Percentiles rank a stretch among this genome's conserved stretches.
Evolutionary conservation across 2,888 invertebrate species (phyloP).

Genomic region (Andrena chrysosceles): DNA sequence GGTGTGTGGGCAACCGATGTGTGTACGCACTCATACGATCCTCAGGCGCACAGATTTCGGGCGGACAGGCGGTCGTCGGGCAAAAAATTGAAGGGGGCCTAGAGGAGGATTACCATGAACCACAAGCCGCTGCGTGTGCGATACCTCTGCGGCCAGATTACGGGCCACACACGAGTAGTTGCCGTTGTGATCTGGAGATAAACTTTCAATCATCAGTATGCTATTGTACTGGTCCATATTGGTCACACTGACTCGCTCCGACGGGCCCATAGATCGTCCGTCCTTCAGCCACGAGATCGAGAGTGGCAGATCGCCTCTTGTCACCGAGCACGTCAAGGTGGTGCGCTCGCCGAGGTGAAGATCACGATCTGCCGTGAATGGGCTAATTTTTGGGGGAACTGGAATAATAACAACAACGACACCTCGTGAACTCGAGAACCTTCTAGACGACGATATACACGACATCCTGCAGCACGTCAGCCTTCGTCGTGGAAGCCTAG

Average conservation of each 20-base stretch:
- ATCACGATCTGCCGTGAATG: conserved; percentile 89
- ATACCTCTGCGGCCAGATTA: conserved; percentile 90
- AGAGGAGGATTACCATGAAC: conserved; percentile 91
- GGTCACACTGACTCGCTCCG: conserved; percentile 89
- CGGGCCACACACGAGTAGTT: conserved; percentile 92
- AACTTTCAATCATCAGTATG: conserved; percentile 91
- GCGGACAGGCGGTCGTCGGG: conserved; percentile 82
- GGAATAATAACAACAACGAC: conserved; percentile 82
- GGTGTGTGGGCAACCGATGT: conserved; percentile 56
- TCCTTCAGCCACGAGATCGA: conserved; percentile 92
- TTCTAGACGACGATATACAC: conserved; percentile 40
- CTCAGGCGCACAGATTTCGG: conserved; percentile 67
- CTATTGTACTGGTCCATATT: conserved; percentile 92
- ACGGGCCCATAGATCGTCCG: conserved; percentile 88
- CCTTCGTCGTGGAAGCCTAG: conserved; percentile 41
- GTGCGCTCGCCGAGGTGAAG: conserved; percentile 91
- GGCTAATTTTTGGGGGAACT: conserved; percentile 93
- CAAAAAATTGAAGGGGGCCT: conserved; percentile 79
- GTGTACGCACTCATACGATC: conserved; percentile 66
- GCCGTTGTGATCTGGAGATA: conserved; percentile 91
- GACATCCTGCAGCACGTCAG: conserved; percentile 3
- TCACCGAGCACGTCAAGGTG: conserved; percentile 91
- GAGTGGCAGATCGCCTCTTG: conserved; percentile 91
- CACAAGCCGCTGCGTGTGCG: conserved; percentile 90
- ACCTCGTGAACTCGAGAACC: conserved; percentile 65